These are phyloP conservation scores for Berghia stephanieae DNA, from an alignment of 1,140 invertebrate species.

Conservation along the genomic window DNA sequence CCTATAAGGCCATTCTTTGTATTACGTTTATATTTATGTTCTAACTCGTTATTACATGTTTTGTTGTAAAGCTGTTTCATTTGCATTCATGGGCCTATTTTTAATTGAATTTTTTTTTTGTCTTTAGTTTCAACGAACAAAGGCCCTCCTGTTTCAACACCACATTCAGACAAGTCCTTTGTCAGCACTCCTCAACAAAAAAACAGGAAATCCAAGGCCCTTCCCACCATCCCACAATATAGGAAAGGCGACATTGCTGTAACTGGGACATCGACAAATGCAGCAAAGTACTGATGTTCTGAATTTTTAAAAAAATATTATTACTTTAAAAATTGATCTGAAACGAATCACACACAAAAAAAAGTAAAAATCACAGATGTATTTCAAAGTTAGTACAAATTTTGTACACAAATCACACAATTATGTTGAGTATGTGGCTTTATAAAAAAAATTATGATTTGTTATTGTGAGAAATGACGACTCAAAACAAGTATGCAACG, in stretches of 20 bases:
- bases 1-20: neutral
- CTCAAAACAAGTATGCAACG: too few relatives aligned
- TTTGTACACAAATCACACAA: neutral
- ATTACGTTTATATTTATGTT: neutral
- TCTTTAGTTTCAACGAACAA: neutral
- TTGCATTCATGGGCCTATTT: neutral
- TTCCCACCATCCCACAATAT: conserved; percentile 58
- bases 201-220: conserved; percentile 38
- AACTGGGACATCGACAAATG: conserved; percentile 43
- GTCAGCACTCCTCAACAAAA: conserved; percentile 51
- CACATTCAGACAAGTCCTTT: conserved; percentile 43
- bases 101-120: neutral
- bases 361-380: neutral
- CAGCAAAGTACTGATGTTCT: conserved; percentile 24
- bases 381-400: neutral
- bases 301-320: neutral
- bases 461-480: neutral
- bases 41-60: conserved; percentile 1
- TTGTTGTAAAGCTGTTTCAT: neutral
- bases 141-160: conserved; percentile 13
- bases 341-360: neutral
- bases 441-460: neutral
- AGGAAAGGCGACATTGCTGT: conserved; percentile 60
- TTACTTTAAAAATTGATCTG: neutral
- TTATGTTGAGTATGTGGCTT: neutral